Conservation (phyloP, 1,140 invertebrate genomes). For the Homarus americanus region DNA sequence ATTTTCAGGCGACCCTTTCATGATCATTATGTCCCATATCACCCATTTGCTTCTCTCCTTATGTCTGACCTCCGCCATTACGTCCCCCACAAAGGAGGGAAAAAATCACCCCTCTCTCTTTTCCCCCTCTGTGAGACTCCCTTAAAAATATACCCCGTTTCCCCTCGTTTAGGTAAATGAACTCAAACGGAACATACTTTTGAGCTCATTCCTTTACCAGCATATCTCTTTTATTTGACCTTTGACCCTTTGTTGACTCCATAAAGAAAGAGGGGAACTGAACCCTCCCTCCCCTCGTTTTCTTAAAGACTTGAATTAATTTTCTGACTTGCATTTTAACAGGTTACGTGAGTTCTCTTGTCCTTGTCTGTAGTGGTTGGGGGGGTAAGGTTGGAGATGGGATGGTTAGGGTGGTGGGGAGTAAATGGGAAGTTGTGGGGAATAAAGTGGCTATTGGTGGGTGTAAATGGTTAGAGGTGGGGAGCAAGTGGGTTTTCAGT, state of each 20-base stretch:
- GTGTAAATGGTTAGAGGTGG: no score
- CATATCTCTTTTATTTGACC: neutral
- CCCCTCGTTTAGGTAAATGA: conserved; percentile 5
- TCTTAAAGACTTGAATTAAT: neutral
- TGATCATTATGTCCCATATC: no score
- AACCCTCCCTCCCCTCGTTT: neutral
- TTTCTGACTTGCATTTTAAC: no score
- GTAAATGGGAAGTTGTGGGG: no score
- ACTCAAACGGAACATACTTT: neutral
- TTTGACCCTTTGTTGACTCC: neutral
- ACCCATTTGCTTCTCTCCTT: neutral
- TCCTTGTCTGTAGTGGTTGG: no score
- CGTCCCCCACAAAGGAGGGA: neutral
- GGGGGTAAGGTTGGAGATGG: no score
- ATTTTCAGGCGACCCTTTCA: no score
- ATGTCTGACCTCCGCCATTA: neutral
- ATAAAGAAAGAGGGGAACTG: neutral
- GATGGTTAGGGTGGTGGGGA: no score
- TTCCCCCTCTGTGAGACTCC: neutral
- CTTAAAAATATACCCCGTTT: neutral
- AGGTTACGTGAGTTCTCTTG: no score
- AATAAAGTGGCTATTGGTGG: no score
- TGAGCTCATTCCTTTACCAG: neutral
- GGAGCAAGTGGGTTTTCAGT: no score
- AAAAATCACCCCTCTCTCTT: neutral